These are phyloP conservation scores for Sinocyclocheilus anophthalmus DNA, from an alignment of 2,113 vertebrate genomes.

Conservation along the genomic window DNA sequence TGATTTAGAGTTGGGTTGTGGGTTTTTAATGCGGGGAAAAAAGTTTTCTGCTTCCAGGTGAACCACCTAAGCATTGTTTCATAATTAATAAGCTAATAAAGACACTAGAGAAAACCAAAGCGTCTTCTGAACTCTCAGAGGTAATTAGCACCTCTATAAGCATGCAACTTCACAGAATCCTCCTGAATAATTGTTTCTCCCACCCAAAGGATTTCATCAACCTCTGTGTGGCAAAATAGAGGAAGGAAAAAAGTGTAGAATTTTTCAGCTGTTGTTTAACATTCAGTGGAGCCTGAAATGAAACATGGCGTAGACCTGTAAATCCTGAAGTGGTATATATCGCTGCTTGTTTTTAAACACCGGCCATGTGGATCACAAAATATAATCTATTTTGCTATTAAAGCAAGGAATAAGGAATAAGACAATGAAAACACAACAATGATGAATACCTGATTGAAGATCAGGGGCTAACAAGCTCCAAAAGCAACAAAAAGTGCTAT, in stretches of 20 bases:
- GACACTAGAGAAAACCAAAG: conserved; percentile 64
- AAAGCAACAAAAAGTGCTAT: not conserved
- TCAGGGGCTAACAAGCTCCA: not conserved
- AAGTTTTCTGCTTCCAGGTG: conserved; percentile 62
- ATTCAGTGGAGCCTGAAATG: conserved; percentile 54
- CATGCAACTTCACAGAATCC: conserved; percentile 64
- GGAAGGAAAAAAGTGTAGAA: conserved; percentile 19
- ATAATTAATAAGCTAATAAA: conserved; percentile 79
- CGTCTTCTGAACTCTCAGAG: conserved; percentile 67
- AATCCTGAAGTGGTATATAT: conserved; percentile 35
- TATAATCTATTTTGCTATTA: not conserved
- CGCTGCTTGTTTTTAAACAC: conserved; percentile 34
- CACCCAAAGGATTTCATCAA: conserved; percentile 58
- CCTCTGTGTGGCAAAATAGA: conserved; percentile 26
- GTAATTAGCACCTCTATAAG: conserved; percentile 77
- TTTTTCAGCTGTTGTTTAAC: conserved; percentile 50
- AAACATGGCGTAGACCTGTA: conserved; percentile 44
- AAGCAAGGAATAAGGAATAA: not conserved
- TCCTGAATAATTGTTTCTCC: conserved; percentile 72
- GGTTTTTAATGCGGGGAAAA: conserved; percentile 34
- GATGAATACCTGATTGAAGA: not conserved
- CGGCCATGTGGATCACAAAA: conserved; percentile 7
- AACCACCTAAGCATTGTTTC: conserved; percentile 75
- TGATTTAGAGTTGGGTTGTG: conserved; percentile 58
- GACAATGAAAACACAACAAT: not conserved